phyloP scores from a whole-genome alignment of 1,140 invertebrate species.

The Brachionus sp. region DNA sequence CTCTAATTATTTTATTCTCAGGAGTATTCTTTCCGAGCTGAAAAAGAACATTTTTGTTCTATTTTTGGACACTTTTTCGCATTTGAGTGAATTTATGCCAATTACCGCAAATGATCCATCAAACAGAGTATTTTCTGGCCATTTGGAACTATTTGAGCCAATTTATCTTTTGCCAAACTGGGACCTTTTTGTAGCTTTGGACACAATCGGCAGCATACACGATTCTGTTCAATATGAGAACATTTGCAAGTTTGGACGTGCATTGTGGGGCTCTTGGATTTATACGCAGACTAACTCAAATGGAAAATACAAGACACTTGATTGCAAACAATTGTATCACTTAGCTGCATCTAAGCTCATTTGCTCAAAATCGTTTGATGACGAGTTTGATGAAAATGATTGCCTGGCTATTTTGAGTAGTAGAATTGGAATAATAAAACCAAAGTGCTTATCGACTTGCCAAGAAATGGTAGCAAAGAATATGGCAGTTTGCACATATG shows the following conservation, averaged over 20 bases:
- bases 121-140: not conserved
- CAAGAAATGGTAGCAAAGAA: too few relatives aligned
- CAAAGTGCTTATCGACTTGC: too few relatives aligned
- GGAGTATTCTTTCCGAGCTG: not conserved
- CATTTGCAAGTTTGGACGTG: not conserved
- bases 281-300: not conserved
- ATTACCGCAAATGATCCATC: not conserved
- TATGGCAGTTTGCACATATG: too few relatives aligned
- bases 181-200: not conserved
- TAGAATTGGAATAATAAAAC: too few relatives aligned
- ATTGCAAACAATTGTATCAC: not conserved
- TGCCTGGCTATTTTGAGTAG: too few relatives aligned
- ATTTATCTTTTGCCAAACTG: not conserved
- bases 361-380: too few relatives aligned
- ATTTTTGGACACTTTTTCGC: not conserved
- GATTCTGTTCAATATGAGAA: not conserved
- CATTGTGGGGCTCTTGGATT: not conserved
- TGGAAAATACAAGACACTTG: not conserved
- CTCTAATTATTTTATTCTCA: not conserved
- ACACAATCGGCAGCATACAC: not conserved
- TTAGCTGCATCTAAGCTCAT: not conserved
- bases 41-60: not conserved
- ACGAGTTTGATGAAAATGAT: too few relatives aligned
- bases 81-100: not conserved
- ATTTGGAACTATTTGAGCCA: not conserved